phyloP scores from a whole-genome alignment of 2,113 vertebrate species.

The Triplophysa rosa region DNA sequence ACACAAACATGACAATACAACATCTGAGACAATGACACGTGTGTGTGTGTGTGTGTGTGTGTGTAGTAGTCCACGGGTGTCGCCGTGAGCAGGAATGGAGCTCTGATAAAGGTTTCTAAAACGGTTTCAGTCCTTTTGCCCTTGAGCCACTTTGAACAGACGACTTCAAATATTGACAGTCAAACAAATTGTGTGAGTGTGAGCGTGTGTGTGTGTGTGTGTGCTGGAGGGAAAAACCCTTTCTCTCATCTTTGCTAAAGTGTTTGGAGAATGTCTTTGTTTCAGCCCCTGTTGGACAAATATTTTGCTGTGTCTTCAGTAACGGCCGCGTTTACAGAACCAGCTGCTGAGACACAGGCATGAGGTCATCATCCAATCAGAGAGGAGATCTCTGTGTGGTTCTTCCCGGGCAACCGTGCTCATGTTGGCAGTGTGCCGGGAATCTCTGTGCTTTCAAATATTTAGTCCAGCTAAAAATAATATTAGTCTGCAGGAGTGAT shows the following conservation, averaged over 20 bases:
- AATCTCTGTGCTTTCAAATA: slow-evolving; percentile 11
- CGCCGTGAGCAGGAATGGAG: no score
- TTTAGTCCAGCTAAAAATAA: slow-evolving; percentile 29
- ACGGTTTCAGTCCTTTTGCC: slow-evolving; percentile 72
- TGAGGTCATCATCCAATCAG: neutral
- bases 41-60: slow-evolving; percentile 21
- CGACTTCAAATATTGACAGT: slow-evolving; percentile 77
- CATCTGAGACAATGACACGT: neutral
- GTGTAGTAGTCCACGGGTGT: no score
- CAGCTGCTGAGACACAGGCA: neutral
- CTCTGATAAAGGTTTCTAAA: no score
- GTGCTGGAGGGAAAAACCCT: slow-evolving; percentile 14
- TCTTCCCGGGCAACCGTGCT: neutral
- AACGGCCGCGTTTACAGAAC: neutral
- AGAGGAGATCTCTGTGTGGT: neutral
- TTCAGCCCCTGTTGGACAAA: neutral
- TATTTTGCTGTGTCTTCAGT: neutral
- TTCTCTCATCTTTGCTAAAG: neutral
- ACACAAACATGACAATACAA: slow-evolving; percentile 22
- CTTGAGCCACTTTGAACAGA: slow-evolving; percentile 78
- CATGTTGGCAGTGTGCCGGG: neutral
- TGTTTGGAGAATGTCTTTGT: neutral
- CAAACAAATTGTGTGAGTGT: slow-evolving; percentile 73
- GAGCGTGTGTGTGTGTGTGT: slow-evolving; percentile 11
- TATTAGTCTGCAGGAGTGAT: slow-evolving; percentile 8